Evolutionary conservation across 2,888 invertebrate genomes (phyloP), one percentile per base, ranked within the genome.

Genomic region (Halictus ligatus): DNA sequence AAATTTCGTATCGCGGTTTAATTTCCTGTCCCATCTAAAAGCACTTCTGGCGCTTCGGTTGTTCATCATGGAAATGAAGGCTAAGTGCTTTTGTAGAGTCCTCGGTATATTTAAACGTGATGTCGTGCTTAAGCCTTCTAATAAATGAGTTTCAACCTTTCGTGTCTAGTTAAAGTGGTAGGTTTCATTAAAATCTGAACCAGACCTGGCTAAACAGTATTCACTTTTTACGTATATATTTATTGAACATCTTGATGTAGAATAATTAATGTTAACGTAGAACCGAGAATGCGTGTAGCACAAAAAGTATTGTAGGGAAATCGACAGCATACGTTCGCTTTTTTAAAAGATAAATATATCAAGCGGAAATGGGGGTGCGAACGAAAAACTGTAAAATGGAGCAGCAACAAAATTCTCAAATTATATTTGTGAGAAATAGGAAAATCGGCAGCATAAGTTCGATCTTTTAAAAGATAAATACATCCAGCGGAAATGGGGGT

Each of bases 21-120:
- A 90, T 90, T 89, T 87, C 87, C 89, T 83, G 87, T 43, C 60
- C 43, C n/a, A 8, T 35, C 29, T 88, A 69, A 88, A 85, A 88
- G 85, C 78, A 46, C 74, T 76, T 71, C 25, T 54, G 25, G 64
- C 5, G 60, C 43, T 60, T 79, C 25, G 78, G n/a, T 80, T 72
- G 74, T 80, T 88, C 82, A 83, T 80, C 82, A 71, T 58, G 40
- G n/a, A 77, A 80, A 80, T 67, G 64, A 73, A 40, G 10, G 64
- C 78, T 81, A 84, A 82, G 77, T 75, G 76, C 81, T 81, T 69
- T 35, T 71, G 35, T 12, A 35, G 72, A 21, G 13, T 64, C 15
- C 64, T 69, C 10, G n/a, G 13, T 1, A 15, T 46, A 18, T 15
- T 35, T 25, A 83, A 75, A 60, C 18, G 60, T 29, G 29, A n/a